phyloP scores from a whole-genome alignment of 2,888 invertebrate genomes.

The Beris morrisii region DNA sequence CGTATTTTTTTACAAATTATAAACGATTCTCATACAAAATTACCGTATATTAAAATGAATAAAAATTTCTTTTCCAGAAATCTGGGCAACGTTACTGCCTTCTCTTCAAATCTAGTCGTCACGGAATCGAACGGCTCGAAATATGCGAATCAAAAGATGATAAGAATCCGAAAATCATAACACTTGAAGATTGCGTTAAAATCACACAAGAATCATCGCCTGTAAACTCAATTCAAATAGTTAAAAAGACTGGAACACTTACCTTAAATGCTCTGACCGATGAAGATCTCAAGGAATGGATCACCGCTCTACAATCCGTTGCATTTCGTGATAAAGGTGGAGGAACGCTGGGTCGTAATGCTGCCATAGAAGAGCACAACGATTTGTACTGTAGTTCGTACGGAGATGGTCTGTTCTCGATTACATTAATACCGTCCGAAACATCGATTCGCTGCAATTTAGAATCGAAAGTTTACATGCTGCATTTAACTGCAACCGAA shows the following conservation, averaged over 20 bases:
- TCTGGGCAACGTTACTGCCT: constrained; percentile 66
- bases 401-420: constrained; percentile 78
- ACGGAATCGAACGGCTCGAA: constrained; percentile 83
- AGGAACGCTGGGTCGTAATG: constrained; percentile 49
- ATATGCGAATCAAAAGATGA: constrained; percentile 82
- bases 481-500: constrained; percentile 74
- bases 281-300: constrained; percentile 75
- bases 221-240: constrained; percentile 65
- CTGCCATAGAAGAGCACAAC: constrained; percentile 78
- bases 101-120: constrained; percentile 78
- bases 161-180: constrained; percentile 73
- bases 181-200: constrained; percentile 85
- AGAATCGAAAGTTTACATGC: constrained; percentile 69
- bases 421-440: constrained; percentile 75
- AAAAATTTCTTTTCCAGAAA: constrained; percentile 65
- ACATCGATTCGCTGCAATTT: constrained; percentile 77
- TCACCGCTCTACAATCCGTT: constrained; percentile 75
- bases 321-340: constrained; percentile 73
- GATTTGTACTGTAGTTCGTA: constrained; percentile 82
- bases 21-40: too few species aligned
- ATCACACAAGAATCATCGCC: constrained; percentile 68
- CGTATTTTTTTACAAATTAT: too few species aligned
- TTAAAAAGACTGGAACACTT: constrained; percentile 72
- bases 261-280: constrained; percentile 65
- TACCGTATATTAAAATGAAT: too few species aligned